phyloP scores from a whole-genome alignment of 2,888 invertebrate genomes.

The Drosophila atripex region DNA sequence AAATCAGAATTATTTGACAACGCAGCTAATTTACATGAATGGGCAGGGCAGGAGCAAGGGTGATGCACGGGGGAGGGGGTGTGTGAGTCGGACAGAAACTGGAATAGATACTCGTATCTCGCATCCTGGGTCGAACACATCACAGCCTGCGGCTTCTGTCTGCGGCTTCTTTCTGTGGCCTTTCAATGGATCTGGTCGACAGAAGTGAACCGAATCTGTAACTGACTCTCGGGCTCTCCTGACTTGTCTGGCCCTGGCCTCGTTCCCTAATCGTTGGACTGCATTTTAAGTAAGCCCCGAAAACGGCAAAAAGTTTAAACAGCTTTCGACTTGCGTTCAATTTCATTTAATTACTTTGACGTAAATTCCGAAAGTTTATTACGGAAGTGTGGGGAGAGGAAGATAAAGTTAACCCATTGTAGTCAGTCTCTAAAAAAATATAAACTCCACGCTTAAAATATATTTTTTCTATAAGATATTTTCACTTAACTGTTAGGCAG shows the following conservation, averaged over 20 bases:
- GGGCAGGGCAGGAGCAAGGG: constrained; percentile 48
- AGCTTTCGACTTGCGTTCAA: constrained; percentile 67
- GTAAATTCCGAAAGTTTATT: constrained; percentile 61
- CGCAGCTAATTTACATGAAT: constrained; percentile 76
- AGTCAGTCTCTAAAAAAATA: too few species aligned
- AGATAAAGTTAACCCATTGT: constrained; percentile 5
- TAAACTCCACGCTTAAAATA: too few species aligned
- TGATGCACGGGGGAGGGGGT: not conserved
- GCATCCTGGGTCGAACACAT: constrained; percentile 19
- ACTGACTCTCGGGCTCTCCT: constrained; percentile 3
- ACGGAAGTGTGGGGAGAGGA: constrained; percentile 15
- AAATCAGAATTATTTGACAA: constrained; percentile 80
- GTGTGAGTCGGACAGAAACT: not conserved
- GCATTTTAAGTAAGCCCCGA: constrained; percentile 37
- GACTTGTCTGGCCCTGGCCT: constrained; percentile 13
- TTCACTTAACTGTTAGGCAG: not conserved
- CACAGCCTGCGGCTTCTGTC: constrained; percentile 46
- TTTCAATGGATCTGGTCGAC: constrained; percentile 12
- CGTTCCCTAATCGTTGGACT: constrained; percentile 59
- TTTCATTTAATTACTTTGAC: constrained; percentile 70
- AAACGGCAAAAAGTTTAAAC: constrained; percentile 53
- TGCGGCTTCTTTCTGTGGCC: constrained; percentile 36
- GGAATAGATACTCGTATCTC: constrained; percentile 27
- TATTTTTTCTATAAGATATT: not conserved
- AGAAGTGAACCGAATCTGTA: constrained; percentile 17